Conservation (phyloP, 1,140 invertebrate species). For the Lutraria rhynchaena region DNA sequence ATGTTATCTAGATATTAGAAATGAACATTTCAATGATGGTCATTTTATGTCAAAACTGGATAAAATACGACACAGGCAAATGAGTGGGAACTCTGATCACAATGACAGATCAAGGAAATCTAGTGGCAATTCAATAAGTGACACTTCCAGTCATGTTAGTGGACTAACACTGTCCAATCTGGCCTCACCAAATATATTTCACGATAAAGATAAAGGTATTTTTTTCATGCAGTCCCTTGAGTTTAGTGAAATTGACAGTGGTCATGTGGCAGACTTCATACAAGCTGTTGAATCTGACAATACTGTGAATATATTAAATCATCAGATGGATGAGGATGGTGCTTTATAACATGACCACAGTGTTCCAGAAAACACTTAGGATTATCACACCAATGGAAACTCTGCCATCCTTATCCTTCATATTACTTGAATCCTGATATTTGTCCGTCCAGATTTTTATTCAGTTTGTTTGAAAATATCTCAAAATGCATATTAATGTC, state of each 20-base stretch:
- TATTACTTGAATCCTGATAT: too few relatives aligned
- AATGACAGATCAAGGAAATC: slow-evolving; percentile 52
- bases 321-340: too few relatives aligned
- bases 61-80: slow-evolving; percentile 12
- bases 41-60: slow-evolving; percentile 8
- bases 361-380: too few relatives aligned
- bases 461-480: too few relatives aligned
- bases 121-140: slow-evolving; percentile 46
- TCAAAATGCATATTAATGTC: too few relatives aligned
- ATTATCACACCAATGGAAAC: too few relatives aligned
- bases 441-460: too few relatives aligned
- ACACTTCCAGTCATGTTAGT: slow-evolving; percentile 26
- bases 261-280: slow-evolving; percentile 6
- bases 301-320: neutral
- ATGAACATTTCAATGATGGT: neutral
- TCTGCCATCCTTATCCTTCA: too few relatives aligned
- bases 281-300: slow-evolving; percentile 26
- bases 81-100: slow-evolving; percentile 36
- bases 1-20: neutral
- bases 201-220: slow-evolving; percentile 49
- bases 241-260: slow-evolving; percentile 24
- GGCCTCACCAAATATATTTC: slow-evolving; percentile 48
- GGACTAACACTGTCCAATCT: slow-evolving; percentile 34
- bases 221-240: slow-evolving; percentile 49
- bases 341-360: too few relatives aligned